These are phyloP conservation scores for Andricus grossulariae DNA, from an alignment of 1,140 invertebrate genomes.

Conservation along the genomic window DNA sequence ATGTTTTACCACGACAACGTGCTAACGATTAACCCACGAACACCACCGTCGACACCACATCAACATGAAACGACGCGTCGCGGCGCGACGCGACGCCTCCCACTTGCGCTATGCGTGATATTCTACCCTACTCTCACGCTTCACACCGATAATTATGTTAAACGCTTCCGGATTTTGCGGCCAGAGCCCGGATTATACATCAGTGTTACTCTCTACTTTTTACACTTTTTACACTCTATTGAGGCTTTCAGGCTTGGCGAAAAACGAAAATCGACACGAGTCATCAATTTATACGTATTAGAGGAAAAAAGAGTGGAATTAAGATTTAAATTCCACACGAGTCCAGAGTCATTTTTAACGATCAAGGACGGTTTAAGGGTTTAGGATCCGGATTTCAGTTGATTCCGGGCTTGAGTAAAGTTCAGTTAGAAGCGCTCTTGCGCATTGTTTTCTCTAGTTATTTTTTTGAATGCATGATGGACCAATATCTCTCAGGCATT, in stretches of 20 bases:
- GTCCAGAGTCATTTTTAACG: constrained; percentile 5
- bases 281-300: constrained; percentile 9
- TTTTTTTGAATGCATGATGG: no score
- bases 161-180: constrained; percentile 74
- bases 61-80: constrained; percentile 42
- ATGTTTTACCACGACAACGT: constrained; percentile 71
- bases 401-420: constrained; percentile 22
- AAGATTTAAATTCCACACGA: constrained; percentile 13
- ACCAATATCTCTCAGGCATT: no score
- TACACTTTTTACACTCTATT: background rate
- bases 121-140: constrained; percentile 56
- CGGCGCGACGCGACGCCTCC: constrained; percentile 40
- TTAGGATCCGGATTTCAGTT: constrained; percentile 14
- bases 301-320: background rate
- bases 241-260: background rate
- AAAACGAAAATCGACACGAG: constrained; percentile 13
- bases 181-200: constrained; percentile 62
- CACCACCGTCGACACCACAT: constrained; percentile 46
- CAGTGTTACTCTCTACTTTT: constrained; percentile 12
- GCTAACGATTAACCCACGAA: constrained; percentile 69
- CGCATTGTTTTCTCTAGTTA: background rate
- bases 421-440: constrained; percentile 9
- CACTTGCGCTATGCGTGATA: constrained; percentile 41
- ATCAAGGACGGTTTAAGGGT: constrained; percentile 21
- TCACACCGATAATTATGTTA: constrained; percentile 74